A percentile compares a stretch with the other conserved stretches of the same genome.
These are phyloP conservation scores for Cataglyphis altisquamis DNA, from an alignment of 2,888 invertebrate genomes.

Conservation along the genomic window DNA sequence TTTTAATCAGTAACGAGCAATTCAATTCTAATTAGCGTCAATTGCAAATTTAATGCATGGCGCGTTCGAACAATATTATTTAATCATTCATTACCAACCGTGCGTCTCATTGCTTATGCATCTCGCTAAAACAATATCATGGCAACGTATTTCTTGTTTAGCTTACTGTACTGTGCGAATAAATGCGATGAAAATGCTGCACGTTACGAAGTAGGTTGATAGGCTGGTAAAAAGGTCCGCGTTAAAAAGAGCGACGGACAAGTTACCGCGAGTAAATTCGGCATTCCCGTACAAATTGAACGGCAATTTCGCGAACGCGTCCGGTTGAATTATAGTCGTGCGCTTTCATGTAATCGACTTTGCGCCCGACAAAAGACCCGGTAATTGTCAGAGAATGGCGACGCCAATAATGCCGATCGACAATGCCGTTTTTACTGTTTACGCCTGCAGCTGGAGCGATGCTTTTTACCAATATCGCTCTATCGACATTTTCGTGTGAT, in stretches of 20 bases:
- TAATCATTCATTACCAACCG: neutral
- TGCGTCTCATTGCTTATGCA: neutral
- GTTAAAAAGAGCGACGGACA: slow-evolving; percentile 71
- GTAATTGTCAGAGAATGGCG: slow-evolving; percentile 67
- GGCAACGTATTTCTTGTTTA: slow-evolving; percentile 20
- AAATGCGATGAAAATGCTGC: slow-evolving; percentile 26
- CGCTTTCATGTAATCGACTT: slow-evolving; percentile 70
- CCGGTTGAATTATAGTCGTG: slow-evolving; percentile 69
- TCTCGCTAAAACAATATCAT: neutral
- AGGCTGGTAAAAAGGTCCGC: slow-evolving; percentile 42
- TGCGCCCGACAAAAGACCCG: slow-evolving; percentile 65
- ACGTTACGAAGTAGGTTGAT: neutral
- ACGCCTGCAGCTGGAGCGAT: slow-evolving; percentile 14
- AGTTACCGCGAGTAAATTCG: slow-evolving; percentile 71
- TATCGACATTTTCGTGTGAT: neutral
- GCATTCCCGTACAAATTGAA: slow-evolving; percentile 71
- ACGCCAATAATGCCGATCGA: slow-evolving; percentile 60
- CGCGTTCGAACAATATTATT: slow-evolving; percentile 29
- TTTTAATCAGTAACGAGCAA: slow-evolving; percentile 25
- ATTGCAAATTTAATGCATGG: slow-evolving; percentile 38
- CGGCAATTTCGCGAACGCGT: slow-evolving; percentile 70
- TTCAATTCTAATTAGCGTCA: slow-evolving; percentile 23
- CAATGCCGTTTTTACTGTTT: slow-evolving; percentile 58
- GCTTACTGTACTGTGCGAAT: neutral
- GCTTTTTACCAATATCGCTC: slow-evolving; percentile 36